Percentiles rank a stretch among this genome's conserved stretches.
phyloP scores from a whole-genome alignment of 2,888 invertebrate species.

The Agrenia bidenticulata region DNA sequence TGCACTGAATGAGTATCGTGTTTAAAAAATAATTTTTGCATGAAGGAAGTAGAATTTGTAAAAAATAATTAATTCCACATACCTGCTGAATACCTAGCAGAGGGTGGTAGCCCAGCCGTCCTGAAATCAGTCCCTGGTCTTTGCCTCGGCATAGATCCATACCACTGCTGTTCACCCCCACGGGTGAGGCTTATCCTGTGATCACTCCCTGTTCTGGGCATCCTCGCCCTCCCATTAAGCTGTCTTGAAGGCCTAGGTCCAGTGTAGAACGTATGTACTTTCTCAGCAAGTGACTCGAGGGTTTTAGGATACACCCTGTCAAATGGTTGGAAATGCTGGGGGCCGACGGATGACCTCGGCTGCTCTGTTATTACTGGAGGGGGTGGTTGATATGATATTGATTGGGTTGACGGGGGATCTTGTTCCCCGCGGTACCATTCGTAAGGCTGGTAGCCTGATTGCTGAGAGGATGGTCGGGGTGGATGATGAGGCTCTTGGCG shows the following conservation, averaged over 20 bases:
- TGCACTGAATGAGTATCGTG: no score
- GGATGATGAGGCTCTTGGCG: conserved; percentile 36
- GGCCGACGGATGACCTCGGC: conserved; percentile 69
- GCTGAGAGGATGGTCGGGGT: conserved; percentile 50
- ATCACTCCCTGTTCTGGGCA: conserved; percentile 85
- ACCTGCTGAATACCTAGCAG: conserved; percentile 51
- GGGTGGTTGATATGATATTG: conserved; percentile 74
- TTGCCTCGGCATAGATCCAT: conserved; percentile 52
- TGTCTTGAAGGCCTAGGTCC: conserved; percentile 55
- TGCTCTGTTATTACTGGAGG: conserved; percentile 84
- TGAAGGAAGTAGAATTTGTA: no score
- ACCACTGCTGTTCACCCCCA: conserved; percentile 46
- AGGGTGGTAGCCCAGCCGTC: conserved; percentile 37
- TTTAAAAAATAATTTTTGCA: no score
- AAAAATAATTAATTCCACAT: conserved; percentile 1
- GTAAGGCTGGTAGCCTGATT: conserved; percentile 48
- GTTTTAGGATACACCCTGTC: conserved; percentile 84
- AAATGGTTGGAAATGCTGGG: conserved; percentile 83
- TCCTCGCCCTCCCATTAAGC: conserved; percentile 45
- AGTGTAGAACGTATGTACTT: conserved; percentile 85
- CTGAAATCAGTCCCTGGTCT: conserved; percentile 29
- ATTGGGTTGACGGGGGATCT: conserved; percentile 54
- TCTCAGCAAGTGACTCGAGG: conserved; percentile 85
- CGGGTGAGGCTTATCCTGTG: conserved; percentile 63
- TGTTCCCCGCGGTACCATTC: conserved; percentile 47